Percentiles rank a stretch among this genome's conserved stretches.
These are phyloP conservation scores for Plectus sambesii DNA, from an alignment of 1,140 invertebrate species.

Conservation along the genomic window DNA sequence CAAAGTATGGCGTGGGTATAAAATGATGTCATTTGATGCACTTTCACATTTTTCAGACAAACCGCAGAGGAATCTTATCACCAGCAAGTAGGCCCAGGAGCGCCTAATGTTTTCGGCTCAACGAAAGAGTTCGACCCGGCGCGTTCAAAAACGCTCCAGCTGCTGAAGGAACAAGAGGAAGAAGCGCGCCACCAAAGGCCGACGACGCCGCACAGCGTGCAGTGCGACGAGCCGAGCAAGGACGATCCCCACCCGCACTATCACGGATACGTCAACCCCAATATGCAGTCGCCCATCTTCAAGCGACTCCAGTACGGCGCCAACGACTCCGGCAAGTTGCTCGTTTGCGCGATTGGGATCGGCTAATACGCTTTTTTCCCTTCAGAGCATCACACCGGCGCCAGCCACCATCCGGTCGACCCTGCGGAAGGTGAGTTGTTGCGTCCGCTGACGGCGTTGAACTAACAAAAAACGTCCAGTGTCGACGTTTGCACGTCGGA, in stretches of 20 bases:
- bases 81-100: slow-evolving; percentile 13
- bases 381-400: no score
- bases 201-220: no score
- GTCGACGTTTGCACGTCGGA: no score
- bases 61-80: slow-evolving; percentile 24
- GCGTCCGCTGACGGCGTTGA: no score
- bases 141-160: slow-evolving; percentile 8
- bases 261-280: neutral
- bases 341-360: no score
- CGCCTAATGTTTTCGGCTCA: slow-evolving; percentile 12
- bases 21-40: neutral
- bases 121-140: slow-evolving; percentile 19
- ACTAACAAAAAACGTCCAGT: no score
- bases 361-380: no score
- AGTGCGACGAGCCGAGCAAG: no score
- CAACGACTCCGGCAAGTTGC: slow-evolving; percentile 24
- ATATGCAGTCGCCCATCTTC: neutral
- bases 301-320: neutral
- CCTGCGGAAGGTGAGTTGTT: no score
- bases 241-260: neutral
- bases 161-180: slow-evolving; percentile 24
- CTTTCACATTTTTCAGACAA: slow-evolving; percentile 18
- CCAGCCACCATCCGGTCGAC: no score
- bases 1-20: slow-evolving; percentile 15
- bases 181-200: no score